Evolutionary conservation across 2,113 vertebrate species (phyloP), one percentile per base, ranked within the genome.

Genomic region (Falco punctatus): DNA sequence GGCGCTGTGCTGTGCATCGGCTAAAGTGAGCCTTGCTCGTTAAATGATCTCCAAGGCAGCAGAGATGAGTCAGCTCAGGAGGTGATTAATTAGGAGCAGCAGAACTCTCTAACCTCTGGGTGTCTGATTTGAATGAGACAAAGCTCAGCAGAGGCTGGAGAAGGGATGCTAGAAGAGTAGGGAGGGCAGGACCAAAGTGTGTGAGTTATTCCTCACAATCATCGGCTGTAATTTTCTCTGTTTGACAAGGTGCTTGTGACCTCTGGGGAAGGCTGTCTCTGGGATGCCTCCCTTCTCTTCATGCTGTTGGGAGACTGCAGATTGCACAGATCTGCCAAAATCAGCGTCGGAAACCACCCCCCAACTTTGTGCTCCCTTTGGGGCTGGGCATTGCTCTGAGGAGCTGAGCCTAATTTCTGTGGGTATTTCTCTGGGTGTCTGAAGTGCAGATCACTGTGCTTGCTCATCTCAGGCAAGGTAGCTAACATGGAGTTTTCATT

Each of bases 241-340:
- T 69, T 73, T 70, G 91, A 42, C 73, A 44, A 73, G 69, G 73
- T 65, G 69, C 77, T 83, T 4, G 2, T 77, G 33, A 78, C 61
- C 79, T 62, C 70, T 74, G 82, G 73, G 65, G 28, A 61, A 77
- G 35, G 62, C 58, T 75, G 20, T 19, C 40, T 64, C 66, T 0
- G 2, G 61, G 40, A 6, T 38, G 35, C 35, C 40, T 79, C 21
- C 30, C 55, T 23, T 26, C 4, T 54, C 74, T 38, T 32, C 9
- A 1, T 5, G 9, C 8, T 3, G 0, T 10, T 0, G 0, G 51
- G 14, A 75, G 51, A 46, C 62, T 51, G 62, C 81, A 88, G 71
- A 44, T 46, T 44, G 78, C 89, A 48, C 65, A 48, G 69, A 52
- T 32, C 82, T 2, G 44, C 54, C 24, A 13, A 28, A 90, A 90